Conservation (phyloP, 2,113 vertebrate species). For the Mionectes macconnelli region DNA sequence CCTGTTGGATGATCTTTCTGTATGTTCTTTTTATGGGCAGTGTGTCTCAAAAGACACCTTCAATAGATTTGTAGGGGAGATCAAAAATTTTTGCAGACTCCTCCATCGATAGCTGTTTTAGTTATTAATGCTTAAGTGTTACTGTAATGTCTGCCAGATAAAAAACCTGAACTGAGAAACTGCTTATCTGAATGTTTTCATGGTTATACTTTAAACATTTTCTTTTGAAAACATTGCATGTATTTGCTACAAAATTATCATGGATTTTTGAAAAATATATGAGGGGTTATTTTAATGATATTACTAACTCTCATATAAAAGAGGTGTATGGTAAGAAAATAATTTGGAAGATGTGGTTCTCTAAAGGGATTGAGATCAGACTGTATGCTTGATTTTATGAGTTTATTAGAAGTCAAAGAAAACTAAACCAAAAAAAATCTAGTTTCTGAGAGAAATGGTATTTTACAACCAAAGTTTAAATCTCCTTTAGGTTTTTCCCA, state of each 20-base stretch:
- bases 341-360: not conserved
- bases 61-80: fast-evolving
- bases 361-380: not conserved
- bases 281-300: not conserved
- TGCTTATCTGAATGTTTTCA: not conserved
- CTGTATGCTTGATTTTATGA: not conserved
- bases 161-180: not conserved
- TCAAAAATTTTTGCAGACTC: not conserved
- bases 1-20: not conserved
- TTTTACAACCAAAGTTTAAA: not conserved
- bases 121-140: not conserved
- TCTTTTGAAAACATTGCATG: not conserved
- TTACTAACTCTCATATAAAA: not conserved
- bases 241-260: not conserved
- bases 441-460: not conserved
- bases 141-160: not conserved
- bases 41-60: not conserved
- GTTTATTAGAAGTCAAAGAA: not conserved
- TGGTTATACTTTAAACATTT: not conserved
- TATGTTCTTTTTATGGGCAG: not conserved
- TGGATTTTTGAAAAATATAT: not conserved
- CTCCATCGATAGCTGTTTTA: not conserved
- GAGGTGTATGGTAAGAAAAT: not conserved
- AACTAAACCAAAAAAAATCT: not conserved
- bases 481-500: not conserved